Percentiles rank a stretch among this genome's conserved stretches.
Evolutionary conservation across 2,888 invertebrate genomes (phyloP).

Genomic region (Leucania comma): DNA sequence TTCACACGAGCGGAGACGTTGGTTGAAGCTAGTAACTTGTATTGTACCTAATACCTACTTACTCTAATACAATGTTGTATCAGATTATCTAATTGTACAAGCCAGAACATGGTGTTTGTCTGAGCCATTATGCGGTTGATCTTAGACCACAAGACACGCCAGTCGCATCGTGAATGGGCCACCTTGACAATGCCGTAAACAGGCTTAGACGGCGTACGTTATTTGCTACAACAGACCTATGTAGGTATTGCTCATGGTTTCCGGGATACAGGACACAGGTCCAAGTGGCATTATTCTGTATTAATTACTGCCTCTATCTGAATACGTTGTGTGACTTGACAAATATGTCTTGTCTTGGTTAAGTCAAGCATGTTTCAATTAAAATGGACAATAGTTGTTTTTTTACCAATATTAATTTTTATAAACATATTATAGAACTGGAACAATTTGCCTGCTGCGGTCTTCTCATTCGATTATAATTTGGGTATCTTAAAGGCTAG

Average conservation of each 20-base stretch:
- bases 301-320: constrained; percentile 5
- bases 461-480: too few species aligned
- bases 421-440: too few species aligned
- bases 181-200: constrained; percentile 57
- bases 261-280: constrained; percentile 11
- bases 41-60: constrained; percentile 11
- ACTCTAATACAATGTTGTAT: not conserved
- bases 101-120: constrained; percentile 37
- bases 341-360: not conserved
- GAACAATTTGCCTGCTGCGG: too few species aligned
- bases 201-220: constrained; percentile 46
- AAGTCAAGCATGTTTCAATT: not conserved
- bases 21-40: too few species aligned
- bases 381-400: not conserved
- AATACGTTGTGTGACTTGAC: not conserved
- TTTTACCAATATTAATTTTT: too few species aligned
- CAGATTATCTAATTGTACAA: constrained; percentile 47
- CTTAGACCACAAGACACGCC: constrained; percentile 60
- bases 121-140: constrained; percentile 56
- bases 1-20: too few species aligned
- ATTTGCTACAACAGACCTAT: constrained; percentile 31
- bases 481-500: too few species aligned
- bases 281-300: not conserved
- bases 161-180: constrained; percentile 57
- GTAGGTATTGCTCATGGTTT: constrained; percentile 24